Evolutionary conservation across 1,140 invertebrate genomes (phyloP), one percentile per base, ranked within the genome.

Genomic region (Drosophila burlai): DNA sequence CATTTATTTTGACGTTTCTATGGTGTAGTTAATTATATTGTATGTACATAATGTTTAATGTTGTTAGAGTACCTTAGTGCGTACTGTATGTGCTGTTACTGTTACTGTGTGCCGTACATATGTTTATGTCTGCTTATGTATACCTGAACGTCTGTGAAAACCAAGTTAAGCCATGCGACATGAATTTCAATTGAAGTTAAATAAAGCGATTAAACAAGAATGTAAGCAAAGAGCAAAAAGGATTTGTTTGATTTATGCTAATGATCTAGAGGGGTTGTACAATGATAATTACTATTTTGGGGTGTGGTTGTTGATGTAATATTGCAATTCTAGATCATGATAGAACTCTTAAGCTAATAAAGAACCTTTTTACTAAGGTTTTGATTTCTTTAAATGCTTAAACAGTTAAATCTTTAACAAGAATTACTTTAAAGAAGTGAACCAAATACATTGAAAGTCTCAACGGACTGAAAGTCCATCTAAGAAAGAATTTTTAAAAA

Each of bases 131-230:
- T 66, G 73, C 74, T 76, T 76, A 72, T 75, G 66, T 86, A 73
- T 82, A 76, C 62, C 76, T 89, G 64, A 85, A 64, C 78, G 81
- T 90, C 84, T 89, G 84, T 90, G 85, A 90, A 81, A 84, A 84
- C 61, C 62, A 89, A 75, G 78, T 65, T 66, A 79, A 69, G 67
- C 59, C 61, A 72, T 66, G 47, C 80, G 24, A 71, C 72, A 77
- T 79, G 68, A 76, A 81, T 83, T 78, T 78, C 43, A 69, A 62
- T 78, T 64, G 60, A 69, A 75, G 74, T 74, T 71, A 83, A 87
- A 87, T 86, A 83, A 89, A 86, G 67, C 66, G 36, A 71, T 52
- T 47, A 71, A 45, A 63, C 36, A 45, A 54, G 50, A 45, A 54
- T 61, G 24, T 18, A 34, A n/a, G 38, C 4, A 15, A 8, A 21